Evolutionary conservation across 1,140 invertebrate species (phyloP), one percentile per base, ranked within the genome.

Genomic region (Aphis gossypii): DNA sequence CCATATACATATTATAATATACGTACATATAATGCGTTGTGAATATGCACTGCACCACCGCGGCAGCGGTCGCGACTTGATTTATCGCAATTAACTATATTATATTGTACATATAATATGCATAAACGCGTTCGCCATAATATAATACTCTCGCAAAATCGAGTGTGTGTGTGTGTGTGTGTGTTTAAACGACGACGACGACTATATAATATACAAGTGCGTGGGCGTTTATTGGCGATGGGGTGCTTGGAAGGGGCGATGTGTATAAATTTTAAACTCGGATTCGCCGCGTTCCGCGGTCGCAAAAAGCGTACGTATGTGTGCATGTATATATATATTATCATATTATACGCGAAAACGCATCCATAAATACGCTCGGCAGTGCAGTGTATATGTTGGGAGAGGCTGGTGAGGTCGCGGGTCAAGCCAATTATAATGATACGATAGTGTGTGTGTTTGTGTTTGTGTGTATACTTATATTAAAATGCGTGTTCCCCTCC

Each of bases 81-180:
- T 91, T 91, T 91, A 91, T 91, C 90, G 90, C 90, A 46, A 91
- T 91, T 76, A 91, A 76, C 90, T n/a, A 48, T 91, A 76, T 91
- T 76, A 76, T 38, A 25, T 21, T 25, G 9, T 30, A n/a, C 21
- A 21, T 8, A 23, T 38, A 90, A 60, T 38, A 41, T 25, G 23
- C 60, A 90, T 44, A 60, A 21, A 60, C 20, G 14, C 35, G 25
- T 20, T 48, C 35, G 18, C 20, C n/a, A 20, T 38, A 82, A 35
- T 82, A 60, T 25, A 60, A 82, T 38, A 38, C 56, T 30, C 56
- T 60, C 4, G 30, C 60, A n/a, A 76, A 76, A 76, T 76, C 20
- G 18, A 23, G 54, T 20, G 54, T 56, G 54, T 56, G 54, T 83
- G 84, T 86, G 41, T 46, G 84, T 48, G 76, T 82, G 76, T 82